Evolutionary conservation across 2,113 vertebrate genomes (phyloP), one percentile per base, ranked within the genome.

Genomic region (Cairina moschata): DNA sequence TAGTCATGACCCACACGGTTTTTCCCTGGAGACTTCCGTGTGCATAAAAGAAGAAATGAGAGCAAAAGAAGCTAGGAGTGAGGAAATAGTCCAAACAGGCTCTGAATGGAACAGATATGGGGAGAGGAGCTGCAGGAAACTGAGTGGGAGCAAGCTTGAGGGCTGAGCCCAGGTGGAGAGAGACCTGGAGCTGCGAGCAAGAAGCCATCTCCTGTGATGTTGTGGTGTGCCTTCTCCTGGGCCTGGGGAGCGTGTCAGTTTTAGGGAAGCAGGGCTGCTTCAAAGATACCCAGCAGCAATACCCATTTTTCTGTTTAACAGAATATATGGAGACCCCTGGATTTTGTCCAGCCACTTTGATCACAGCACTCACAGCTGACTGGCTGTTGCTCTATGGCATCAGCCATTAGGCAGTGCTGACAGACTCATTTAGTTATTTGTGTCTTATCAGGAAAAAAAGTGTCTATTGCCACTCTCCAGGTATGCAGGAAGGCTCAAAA

Each of bases 291-390:
- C 3, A 2, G 25, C 40, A 20, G 28, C 28, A 77, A 44, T 6
- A 44, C 4, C 26, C 5, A 5, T 63, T 88, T 77, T 73, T 23
- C 34, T 86, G 58, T 42, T 28, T 65, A 28, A 26, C 21, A 63
- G 68, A 80, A 32, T 59, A 63, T 2, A 3, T 11, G 21, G 38
- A 88, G 12, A 25, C 11, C 11, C 38, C 32, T 80, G 50, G 28
- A 23, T 77, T 83, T 60, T 93, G 23, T 34, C 12, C n/a, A 74
- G 0, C 40, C 34, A 4, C 46, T 74, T 25, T 12, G 9, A 38
- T n/a, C 1, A 2, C 32, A 40, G 36, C 29, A 17, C 44, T 46
- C 7, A 2, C 15, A 50, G 36, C 40, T 0, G 0, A 48, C 46
- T 48, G 4, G 48, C 62, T 44, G 36, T 36, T 32, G 28, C 40